Percentiles rank a stretch among this genome's conserved stretches.
Evolutionary conservation across 2,888 invertebrate genomes (phyloP).

Genomic region (Nudaria mundana): DNA sequence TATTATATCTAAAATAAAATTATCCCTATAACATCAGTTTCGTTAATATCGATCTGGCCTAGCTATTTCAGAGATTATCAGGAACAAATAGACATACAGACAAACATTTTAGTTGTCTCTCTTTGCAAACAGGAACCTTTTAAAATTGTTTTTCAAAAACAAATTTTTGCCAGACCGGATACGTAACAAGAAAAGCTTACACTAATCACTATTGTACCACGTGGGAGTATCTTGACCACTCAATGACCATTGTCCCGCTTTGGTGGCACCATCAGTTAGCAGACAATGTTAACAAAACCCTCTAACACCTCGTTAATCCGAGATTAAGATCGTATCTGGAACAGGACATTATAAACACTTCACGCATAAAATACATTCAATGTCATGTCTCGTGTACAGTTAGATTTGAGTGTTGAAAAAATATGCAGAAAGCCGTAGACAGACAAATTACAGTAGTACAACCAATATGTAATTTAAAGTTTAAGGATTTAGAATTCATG

Average conservation of each 20-base stretch:
- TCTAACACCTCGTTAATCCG: constrained; percentile 62
- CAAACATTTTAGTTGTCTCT: too few species aligned
- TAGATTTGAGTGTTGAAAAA: constrained; percentile 58
- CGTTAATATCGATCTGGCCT: too few species aligned
- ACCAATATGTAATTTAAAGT: too few species aligned
- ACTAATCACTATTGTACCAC: constrained; percentile 39
- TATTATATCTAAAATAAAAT: too few species aligned
- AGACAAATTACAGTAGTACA: constrained; percentile 16
- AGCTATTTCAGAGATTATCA: too few species aligned
- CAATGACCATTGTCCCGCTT: constrained; percentile 51
- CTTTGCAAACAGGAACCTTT: too few species aligned
- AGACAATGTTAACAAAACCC: constrained; percentile 60
- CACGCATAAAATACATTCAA: constrained; percentile 61
- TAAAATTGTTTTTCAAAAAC: neutral
- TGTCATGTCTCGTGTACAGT: constrained; percentile 52
- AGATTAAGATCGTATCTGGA: constrained; percentile 73
- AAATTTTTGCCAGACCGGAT: constrained; percentile 43
- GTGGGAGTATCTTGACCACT: constrained; percentile 62
- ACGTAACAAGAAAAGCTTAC: constrained; percentile 39
- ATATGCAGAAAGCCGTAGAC: constrained; percentile 34
- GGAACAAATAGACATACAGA: too few species aligned
- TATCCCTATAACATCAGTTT: too few species aligned
- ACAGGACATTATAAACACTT: constrained; percentile 68
- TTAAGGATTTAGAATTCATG: too few species aligned
- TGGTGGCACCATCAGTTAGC: constrained; percentile 61